Percentiles rank a stretch among this genome's conserved stretches.
Conservation (phyloP, 2,888 invertebrate species). For the Sipunculus nudus region DNA sequence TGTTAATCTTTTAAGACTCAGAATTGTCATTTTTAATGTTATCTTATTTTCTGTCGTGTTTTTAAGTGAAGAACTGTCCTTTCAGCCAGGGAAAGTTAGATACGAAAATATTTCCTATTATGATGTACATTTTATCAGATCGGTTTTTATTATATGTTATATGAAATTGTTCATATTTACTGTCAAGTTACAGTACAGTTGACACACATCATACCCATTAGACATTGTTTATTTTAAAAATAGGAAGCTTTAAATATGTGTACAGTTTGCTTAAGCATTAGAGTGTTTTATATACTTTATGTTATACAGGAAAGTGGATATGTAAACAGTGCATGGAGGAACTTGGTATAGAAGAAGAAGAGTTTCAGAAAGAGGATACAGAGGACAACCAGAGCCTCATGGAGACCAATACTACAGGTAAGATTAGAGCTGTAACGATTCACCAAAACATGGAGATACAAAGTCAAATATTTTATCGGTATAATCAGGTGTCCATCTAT, state of each 20-base stretch:
- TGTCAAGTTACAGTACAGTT: not conserved
- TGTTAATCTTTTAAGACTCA: too few species aligned
- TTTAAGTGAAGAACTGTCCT: too few species aligned
- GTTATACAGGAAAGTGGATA: slow-evolving; percentile 38
- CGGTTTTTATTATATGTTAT: too few species aligned
- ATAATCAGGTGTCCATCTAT: too few species aligned
- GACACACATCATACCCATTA: not conserved
- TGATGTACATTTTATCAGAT: too few species aligned
- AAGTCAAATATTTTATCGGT: not conserved
- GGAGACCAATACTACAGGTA: not conserved
- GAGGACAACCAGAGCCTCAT: not conserved
- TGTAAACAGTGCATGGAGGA: slow-evolving; percentile 34
- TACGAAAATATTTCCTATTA: too few species aligned
- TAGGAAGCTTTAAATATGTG: not conserved
- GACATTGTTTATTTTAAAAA: not conserved
- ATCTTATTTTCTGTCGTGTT: too few species aligned
- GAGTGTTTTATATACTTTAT: not conserved
- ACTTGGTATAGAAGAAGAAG: slow-evolving; percentile 10
- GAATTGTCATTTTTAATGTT: too few species aligned
- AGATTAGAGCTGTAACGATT: not conserved
- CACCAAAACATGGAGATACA: not conserved
- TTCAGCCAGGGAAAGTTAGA: too few species aligned
- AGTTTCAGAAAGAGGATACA: slow-evolving; percentile 2
- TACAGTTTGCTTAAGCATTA: not conserved
- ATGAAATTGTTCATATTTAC: too few species aligned